Base-by-base conservation (phyloP, 2,113 vertebrate species). In the Pyxicephalus adspersus region DNA sequence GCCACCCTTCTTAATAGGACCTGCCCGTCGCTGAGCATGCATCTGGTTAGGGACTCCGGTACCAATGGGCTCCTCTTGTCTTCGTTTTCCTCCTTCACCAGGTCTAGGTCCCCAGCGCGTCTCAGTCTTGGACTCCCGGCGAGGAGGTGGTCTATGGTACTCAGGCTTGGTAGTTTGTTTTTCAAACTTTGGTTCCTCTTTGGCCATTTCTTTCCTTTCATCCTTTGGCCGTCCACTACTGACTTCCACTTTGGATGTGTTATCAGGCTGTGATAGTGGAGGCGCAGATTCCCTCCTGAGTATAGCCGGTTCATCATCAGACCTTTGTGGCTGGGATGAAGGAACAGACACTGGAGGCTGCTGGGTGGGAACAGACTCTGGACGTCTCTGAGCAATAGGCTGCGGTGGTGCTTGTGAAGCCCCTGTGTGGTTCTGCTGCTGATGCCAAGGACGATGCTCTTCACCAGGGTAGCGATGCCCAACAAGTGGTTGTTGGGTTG, bases 71-170 rank as follows among this genome's bases (percentile, higher is more conserved):
- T 89, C 92, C 77, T 89, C 91, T 83, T 80, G 88, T 60, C 70
- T 89, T 57, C 81, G 85, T 81, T 88, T 93, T 84, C 91, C 93
- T 81, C 95, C 94, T 85, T 91, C 93, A 79, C 95, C 94, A 17
- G 96, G 95, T 3, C 95, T 91, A 18, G 96, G 96, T 3, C 96
- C 96, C 96, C 96, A 97, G 54, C 96, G 95, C 1, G 96, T 97
- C 83, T 96, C 96, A 0, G 95, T 97, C 86, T 94, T 96, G 85
- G 93, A 94, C 63, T 97, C 95, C 16, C 95, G 93, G 3, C 93
- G 88, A 3, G 85, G 86, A 83, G 89, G n/a, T 85, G 89, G 68
- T 84, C 76, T 51, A 77, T 84, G 26, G 52, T 71, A 45, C 57
- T 88, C 54, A 61, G 83, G 57, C 80, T 86, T 55, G n/a, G 18